Percentiles rank a stretch among this genome's conserved stretches.
These are phyloP conservation scores for Knipowitschia caucasica DNA, from an alignment of 2,797 vertebrate genomes.

Conservation along the genomic window DNA sequence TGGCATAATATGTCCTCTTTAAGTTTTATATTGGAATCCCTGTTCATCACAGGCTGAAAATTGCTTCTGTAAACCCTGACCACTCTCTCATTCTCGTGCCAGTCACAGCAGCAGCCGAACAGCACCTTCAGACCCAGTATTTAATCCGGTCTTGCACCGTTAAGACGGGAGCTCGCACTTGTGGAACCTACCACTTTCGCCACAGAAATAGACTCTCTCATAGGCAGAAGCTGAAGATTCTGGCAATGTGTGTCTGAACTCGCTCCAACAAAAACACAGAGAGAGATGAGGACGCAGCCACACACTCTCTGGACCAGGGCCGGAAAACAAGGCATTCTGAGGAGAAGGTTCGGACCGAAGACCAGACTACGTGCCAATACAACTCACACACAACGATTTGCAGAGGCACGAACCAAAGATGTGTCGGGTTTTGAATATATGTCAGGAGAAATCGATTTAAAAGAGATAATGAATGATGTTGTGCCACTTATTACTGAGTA, in stretches of 20 bases:
- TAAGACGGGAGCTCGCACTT: conserved; percentile 76
- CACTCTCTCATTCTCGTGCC: conserved; percentile 64
- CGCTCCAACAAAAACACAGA: conserved; percentile 61
- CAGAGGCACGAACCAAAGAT: too few relatives aligned
- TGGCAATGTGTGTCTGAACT: conserved; percentile 58
- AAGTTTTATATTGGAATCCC: too few relatives aligned
- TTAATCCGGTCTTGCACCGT: conserved; percentile 79
- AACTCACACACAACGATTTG: too few relatives aligned
- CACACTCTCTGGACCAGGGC: conserved; percentile 11
- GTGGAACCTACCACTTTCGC: conserved; percentile 75
- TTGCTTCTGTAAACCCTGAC: conserved; percentile 29
- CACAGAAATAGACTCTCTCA: conserved; percentile 73
- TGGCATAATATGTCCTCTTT: too few relatives aligned
- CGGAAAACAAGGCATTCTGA: not conserved
- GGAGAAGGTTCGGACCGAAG: not conserved
- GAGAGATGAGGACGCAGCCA: conserved; percentile 45
- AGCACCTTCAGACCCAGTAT: conserved; percentile 80
- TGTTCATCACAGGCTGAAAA: too few relatives aligned
- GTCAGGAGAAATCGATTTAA: too few relatives aligned
- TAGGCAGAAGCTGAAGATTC: conserved; percentile 44
- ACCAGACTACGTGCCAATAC: too few relatives aligned
- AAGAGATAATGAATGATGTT: too few relatives aligned
- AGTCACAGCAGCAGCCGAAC: conserved; percentile 52
- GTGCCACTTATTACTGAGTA: too few relatives aligned
- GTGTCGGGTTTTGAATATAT: too few relatives aligned